Conservation (phyloP, 2,113 vertebrate genomes). For the Dromiciops gliroides region DNA sequence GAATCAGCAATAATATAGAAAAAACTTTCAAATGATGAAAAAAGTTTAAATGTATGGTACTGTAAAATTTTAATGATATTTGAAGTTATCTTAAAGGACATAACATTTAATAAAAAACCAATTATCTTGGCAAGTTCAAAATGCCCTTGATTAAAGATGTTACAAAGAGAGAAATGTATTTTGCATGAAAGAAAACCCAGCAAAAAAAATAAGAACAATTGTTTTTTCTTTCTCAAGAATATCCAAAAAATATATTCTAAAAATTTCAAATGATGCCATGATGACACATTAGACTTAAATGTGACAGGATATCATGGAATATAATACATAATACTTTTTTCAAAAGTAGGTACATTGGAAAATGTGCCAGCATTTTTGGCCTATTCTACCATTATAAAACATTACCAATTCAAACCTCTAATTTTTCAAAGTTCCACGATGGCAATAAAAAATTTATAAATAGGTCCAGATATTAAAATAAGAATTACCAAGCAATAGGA, state of each 20-base stretch:
- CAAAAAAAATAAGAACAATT: conserved; percentile 49
- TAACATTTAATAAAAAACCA: conserved; percentile 25
- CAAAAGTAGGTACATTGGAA: conserved; percentile 1
- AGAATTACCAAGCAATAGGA: conserved; percentile 30
- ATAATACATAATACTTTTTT: conserved; percentile 8
- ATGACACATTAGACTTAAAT: background rate
- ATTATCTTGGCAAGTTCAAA: conserved; percentile 25
- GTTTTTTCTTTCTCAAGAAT: conserved; percentile 24
- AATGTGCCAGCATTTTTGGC: background rate
- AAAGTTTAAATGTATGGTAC: conserved; percentile 26
- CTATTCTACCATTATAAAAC: conserved; percentile 43
- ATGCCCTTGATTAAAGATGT: conserved; percentile 17
- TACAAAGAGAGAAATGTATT: conserved; percentile 19
- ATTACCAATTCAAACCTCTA: conserved; percentile 33
- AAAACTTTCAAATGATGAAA: conserved; percentile 14
- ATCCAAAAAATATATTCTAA: conserved; percentile 11
- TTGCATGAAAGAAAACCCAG: background rate
- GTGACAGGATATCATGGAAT: background rate
- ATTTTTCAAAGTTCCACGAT: background rate
- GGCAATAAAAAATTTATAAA: conserved; percentile 2
- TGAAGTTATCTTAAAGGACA: conserved; percentile 45
- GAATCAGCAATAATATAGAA: background rate
- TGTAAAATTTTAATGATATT: background rate
- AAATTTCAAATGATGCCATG: conserved; percentile 16
- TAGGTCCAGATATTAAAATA: conserved; percentile 26